phyloP scores from a whole-genome alignment of 2,113 vertebrate species.

The Pao palembangensis region DNA sequence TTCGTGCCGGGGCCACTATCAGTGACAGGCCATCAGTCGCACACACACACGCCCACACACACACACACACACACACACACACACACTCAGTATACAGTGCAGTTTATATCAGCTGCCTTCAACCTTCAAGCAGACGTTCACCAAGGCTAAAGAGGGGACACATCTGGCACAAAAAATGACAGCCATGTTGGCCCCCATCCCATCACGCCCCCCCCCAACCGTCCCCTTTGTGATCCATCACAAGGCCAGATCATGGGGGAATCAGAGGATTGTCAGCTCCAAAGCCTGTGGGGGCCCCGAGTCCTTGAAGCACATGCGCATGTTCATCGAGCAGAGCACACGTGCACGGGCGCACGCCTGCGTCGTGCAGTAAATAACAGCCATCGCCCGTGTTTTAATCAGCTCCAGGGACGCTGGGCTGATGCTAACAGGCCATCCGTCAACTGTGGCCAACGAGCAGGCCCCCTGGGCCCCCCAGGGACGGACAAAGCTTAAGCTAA shows the following conservation, averaged over 20 bases:
- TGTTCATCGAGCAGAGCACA: constrained; percentile 12
- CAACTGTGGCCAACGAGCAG: constrained; percentile 42
- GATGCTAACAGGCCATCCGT: constrained; percentile 54
- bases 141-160: constrained; percentile 64
- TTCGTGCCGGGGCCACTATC: constrained; percentile 62
- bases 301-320: constrained; percentile 59
- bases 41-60: constrained; percentile 1
- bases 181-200: constrained; percentile 39
- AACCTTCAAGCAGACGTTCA: constrained; percentile 52
- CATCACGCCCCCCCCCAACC: constrained; percentile 15
- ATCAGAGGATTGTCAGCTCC: constrained; percentile 7
- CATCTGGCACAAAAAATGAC: constrained; percentile 39
- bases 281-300: constrained; percentile 3
- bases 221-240: constrained; percentile 41
- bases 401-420: constrained; percentile 60
- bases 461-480: constrained; percentile 40
- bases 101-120: constrained; percentile 52
- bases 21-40: constrained; percentile 70
- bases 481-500: too few relatives aligned
- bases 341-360: constrained; percentile 6
- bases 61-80: not conserved
- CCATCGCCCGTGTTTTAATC: constrained; percentile 70
- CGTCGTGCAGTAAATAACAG: constrained; percentile 57
- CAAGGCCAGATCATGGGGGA: constrained; percentile 9
- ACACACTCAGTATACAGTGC: not conserved